Base-by-base conservation (phyloP, 2,888 invertebrate genomes). In the Polyommatus iphigenia region DNA sequence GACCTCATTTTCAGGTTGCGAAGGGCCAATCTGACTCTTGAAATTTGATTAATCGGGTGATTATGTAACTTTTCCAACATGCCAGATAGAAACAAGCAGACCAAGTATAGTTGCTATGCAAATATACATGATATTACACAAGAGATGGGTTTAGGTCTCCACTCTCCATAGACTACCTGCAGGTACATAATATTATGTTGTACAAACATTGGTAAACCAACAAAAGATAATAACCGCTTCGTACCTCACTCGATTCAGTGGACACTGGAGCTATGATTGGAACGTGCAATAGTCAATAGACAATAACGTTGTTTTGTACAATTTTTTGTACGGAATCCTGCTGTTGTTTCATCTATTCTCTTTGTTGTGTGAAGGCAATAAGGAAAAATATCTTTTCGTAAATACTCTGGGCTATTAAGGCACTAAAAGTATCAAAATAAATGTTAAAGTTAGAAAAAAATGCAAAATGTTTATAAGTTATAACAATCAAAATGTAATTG, bases 241-340 rank as follows among this genome's bases (percentile, higher is more conserved):
- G 6, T 29, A 29, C 67, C 67, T 24, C 62, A 15, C 62, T 32
- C 67, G 67, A 29, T 29, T 29, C 67, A 67, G 15, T 67, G 67
- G 29, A 29, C 29, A 67, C 67, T 67, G 67, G 29, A 67, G 15
- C 67, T 67, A 29, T 67, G 67, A 67, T 67, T 67, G 29, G 67
- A 67, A 32, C 67, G 67, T 67, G 67, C 67, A 18, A 32, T 13
- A 67, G 67, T 67, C 67, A 67, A 67, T 67, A 29, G 62, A 24
- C 62, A 67, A 67, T 67, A 29, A 29, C 18, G 67, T 18, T 32
- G 32, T 32, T 67, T 32, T 67, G 67, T 67, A 67, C 29, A 24
- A 6, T 24, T 67, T 59, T 59, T 67, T 29, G 29, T 29, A 67
- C 29, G 7, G 15, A 62, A 18, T 62, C 5, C 10, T 32, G 29